Percentiles rank a stretch among this genome's conserved stretches.
Conservation (phyloP, 1,140 invertebrate species). For the Microplitis demolitor region DNA sequence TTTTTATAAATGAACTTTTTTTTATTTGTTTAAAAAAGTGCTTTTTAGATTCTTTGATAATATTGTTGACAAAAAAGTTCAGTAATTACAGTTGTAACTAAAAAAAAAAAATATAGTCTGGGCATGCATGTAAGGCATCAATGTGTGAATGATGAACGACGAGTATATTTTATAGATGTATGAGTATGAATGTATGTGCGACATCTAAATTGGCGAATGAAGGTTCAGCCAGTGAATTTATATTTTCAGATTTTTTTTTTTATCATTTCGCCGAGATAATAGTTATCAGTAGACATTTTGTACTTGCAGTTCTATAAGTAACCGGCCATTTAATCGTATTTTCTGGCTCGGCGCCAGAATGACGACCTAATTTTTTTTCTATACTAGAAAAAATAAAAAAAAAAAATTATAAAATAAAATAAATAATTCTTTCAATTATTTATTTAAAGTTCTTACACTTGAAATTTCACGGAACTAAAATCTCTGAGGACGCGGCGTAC, state of each 20-base stretch:
- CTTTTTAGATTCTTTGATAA: neutral
- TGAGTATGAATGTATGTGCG: neutral
- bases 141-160: neutral
- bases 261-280: constrained; percentile 58
- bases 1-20: too few relatives aligned
- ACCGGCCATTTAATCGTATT: constrained; percentile 60
- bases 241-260: constrained; percentile 52
- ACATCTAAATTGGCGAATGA: constrained; percentile 10
- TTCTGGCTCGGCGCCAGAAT: constrained; percentile 54
- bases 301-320: constrained; percentile 62
- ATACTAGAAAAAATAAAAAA: neutral
- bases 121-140: too few relatives aligned
- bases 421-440: neutral
- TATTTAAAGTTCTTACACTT: neutral
- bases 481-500: too few relatives aligned
- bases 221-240: constrained; percentile 42
- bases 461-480: neutral
- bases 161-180: neutral
- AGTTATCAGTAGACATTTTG: constrained; percentile 59
- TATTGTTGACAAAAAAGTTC: too few relatives aligned
- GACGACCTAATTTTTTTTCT: constrained; percentile 56
- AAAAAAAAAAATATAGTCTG: neutral
- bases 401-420: too few relatives aligned
- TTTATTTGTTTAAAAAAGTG: constrained; percentile 1
- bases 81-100: too few relatives aligned